A percentile compares a stretch with the other conserved stretches of the same genome.
These are phyloP conservation scores for Metallyticus violacea DNA, from an alignment of 2,888 invertebrate genomes.

Conservation along the genomic window DNA sequence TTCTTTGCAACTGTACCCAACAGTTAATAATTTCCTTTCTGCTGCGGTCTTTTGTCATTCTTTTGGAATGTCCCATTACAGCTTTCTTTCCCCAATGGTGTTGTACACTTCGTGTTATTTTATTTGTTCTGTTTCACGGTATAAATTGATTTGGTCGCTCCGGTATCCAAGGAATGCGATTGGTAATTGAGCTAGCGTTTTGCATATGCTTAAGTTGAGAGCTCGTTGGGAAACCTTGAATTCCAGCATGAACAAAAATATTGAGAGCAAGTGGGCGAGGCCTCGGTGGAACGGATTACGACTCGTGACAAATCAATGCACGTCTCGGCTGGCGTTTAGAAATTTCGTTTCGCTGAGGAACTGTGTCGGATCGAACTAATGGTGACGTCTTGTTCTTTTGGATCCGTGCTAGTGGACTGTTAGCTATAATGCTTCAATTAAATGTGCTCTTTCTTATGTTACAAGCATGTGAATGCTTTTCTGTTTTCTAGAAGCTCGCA, in stretches of 20 bases:
- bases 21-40: too few relatives aligned
- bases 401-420: too few relatives aligned
- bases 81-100: too few relatives aligned
- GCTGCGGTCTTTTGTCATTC: too few relatives aligned
- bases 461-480: too few relatives aligned
- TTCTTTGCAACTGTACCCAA: too few relatives aligned
- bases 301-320: neutral
- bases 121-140: neutral
- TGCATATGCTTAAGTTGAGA: neutral
- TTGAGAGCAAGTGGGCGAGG: neutral
- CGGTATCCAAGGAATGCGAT: neutral
- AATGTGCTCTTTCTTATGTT: too few relatives aligned
- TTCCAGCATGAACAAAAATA: neutral
- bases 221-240: neutral
- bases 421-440: too few relatives aligned
- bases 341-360: neutral
- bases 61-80: too few relatives aligned
- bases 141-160: neutral
- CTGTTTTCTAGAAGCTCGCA: too few relatives aligned
- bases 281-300: neutral
- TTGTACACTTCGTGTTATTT: too few relatives aligned
- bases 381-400: neutral
- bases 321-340: neutral
- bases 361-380: neutral
- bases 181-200: neutral